These are phyloP conservation scores for Rhopilema esculentum DNA, from an alignment of 30 jellyfish, hydroid and myxozoan genomes.

Conservation along the genomic window DNA sequence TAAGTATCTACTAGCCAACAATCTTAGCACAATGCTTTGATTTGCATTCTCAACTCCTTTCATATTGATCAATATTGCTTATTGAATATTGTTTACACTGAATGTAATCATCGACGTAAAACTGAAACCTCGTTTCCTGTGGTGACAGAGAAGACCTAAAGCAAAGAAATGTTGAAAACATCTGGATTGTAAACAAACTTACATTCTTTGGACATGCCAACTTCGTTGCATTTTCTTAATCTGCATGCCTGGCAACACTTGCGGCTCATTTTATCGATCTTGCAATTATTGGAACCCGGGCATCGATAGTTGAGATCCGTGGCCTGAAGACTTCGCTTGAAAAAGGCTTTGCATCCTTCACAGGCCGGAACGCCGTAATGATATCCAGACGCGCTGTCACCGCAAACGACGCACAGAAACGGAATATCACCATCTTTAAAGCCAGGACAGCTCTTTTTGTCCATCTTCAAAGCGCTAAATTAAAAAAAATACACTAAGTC, in stretches of 20 bases:
- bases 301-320: slow-evolving; percentile 90
- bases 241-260: slow-evolving; percentile 98
- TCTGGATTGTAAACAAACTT: too few relatives aligned
- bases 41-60: too few relatives aligned
- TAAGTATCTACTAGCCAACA: too few relatives aligned
- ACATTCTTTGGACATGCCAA: slow-evolving; percentile 98
- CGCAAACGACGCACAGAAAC: slow-evolving; percentile 89
- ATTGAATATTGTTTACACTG: too few relatives aligned
- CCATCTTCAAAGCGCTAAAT: slow-evolving; percentile 68
- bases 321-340: slow-evolving; percentile 87
- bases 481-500: neutral
- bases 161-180: too few relatives aligned
- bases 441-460: slow-evolving; percentile 69
- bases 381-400: slow-evolving; percentile 97
- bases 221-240: slow-evolving; percentile 89
- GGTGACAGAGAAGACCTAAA: too few relatives aligned
- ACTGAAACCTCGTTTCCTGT: too few relatives aligned
- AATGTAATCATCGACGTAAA: too few relatives aligned
- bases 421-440: slow-evolving; percentile 73
- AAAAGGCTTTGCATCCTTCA: slow-evolving; percentile 97
- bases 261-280: slow-evolving; percentile 92
- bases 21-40: too few relatives aligned
- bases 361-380: slow-evolving; percentile 98
- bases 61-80: too few relatives aligned
- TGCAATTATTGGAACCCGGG: slow-evolving; percentile 88